Evolutionary conservation across 2,113 vertebrate genomes (phyloP).

Genomic region (Glaucomys volans): DNA sequence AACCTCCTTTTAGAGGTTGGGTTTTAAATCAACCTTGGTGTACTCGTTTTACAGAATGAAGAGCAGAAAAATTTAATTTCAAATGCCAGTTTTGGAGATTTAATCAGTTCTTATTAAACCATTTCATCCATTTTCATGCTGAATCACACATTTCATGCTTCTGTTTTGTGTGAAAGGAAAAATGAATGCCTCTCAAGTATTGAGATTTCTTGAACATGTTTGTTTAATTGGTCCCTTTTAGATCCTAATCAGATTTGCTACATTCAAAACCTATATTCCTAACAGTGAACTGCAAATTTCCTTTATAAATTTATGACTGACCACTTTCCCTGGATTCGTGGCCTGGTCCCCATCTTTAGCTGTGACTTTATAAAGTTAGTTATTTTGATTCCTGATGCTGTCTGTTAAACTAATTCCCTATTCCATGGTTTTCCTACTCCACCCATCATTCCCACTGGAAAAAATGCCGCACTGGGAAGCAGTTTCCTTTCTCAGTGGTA

Average conservation of each 20-base stretch:
- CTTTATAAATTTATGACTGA: slow-evolving; percentile 50
- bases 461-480: background rate
- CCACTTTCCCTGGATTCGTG: slow-evolving; percentile 61
- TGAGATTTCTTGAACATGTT: slow-evolving; percentile 29
- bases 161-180: background rate
- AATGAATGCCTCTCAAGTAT: background rate
- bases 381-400: slow-evolving; percentile 53
- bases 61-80: background rate
- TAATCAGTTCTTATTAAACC: background rate
- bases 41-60: background rate
- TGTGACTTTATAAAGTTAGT: slow-evolving; percentile 53
- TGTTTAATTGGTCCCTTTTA: background rate
- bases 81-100: background rate
- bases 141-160: background rate
- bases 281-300: slow-evolving; percentile 51
- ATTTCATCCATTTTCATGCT: background rate
- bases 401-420: slow-evolving; percentile 73
- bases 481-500: slow-evolving; percentile 29
- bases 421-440: background rate
- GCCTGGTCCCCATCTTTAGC: slow-evolving; percentile 20
- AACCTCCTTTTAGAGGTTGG: background rate
- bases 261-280: background rate
- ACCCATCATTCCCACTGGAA: slow-evolving; percentile 41
- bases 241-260: slow-evolving; percentile 27
- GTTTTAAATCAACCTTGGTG: background rate